A percentile compares a stretch with the other conserved stretches of the same genome.
Evolutionary conservation across 2,888 invertebrate genomes (phyloP).

Genomic region (Pristionchus maxplancki): DNA sequence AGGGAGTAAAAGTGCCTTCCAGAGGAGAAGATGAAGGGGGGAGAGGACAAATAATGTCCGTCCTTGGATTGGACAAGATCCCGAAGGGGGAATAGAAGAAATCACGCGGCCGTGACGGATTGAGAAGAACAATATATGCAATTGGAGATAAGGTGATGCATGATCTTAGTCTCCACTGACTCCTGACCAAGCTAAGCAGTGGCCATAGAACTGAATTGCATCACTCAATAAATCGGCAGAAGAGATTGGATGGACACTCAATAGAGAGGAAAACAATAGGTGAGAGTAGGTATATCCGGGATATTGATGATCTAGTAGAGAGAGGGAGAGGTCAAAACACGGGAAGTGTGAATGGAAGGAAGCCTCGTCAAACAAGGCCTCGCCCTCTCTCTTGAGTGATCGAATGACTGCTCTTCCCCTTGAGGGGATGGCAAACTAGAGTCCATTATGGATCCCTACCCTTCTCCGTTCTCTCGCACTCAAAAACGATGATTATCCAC

Average conservation of each 20-base stretch:
- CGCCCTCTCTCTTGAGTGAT: not conserved
- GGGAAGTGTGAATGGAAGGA: not conserved
- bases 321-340: not conserved
- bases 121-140: constrained; percentile 4
- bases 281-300: constrained; percentile 34
- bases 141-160: not conserved
- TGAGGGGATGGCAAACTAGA: constrained; percentile 28
- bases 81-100: not conserved
- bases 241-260: constrained; percentile 15
- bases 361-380: not conserved
- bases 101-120: not conserved
- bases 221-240: not conserved
- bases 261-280: not conserved
- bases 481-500: constrained; percentile 22
- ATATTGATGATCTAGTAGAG: constrained; percentile 8
- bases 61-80: constrained; percentile 17
- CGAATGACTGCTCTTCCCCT: constrained; percentile 27
- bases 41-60: constrained; percentile 31
- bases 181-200: no score
- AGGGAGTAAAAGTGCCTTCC: constrained; percentile 21
- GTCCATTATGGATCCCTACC: constrained; percentile 14
- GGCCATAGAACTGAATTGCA: not conserved
- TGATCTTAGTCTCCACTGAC: no score
- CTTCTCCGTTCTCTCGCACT: constrained; percentile 37
- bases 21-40: not conserved